Evolutionary conservation across 2,888 invertebrate species (phyloP).

Genomic region (Pegoplata infirma): DNA sequence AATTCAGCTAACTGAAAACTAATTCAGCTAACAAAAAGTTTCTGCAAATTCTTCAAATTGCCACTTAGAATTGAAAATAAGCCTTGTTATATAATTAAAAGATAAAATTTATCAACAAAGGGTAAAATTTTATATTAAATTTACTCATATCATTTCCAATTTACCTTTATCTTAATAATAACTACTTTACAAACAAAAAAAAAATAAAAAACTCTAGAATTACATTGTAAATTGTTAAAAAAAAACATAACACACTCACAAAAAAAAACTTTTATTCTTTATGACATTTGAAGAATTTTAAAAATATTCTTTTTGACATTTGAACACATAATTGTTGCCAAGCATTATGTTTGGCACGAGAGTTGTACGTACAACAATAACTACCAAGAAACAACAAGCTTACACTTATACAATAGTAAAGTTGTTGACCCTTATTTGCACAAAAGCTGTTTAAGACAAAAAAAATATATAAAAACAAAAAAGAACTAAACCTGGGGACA

Average conservation of each 20-base stretch:
- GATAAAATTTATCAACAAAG: no score
- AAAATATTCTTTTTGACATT: slow-evolving; percentile 27
- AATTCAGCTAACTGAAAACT: no score
- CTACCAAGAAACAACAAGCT: no score
- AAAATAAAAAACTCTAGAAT: no score
- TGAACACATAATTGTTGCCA: slow-evolving; percentile 28
- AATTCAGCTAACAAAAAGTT: no score
- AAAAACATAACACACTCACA: not conserved
- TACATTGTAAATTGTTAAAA: not conserved
- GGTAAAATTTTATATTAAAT: no score
- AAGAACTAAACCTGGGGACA: not conserved
- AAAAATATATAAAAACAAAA: not conserved
- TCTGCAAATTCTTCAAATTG: no score
- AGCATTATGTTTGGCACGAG: slow-evolving; percentile 36
- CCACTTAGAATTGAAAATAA: no score
- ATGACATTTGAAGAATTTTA: slow-evolving; percentile 12
- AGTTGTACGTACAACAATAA: slow-evolving; percentile 1
- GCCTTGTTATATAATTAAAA: no score
- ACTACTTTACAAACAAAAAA: no score
- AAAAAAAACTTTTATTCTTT: not conserved
- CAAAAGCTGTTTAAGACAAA: slow-evolving; percentile 12
- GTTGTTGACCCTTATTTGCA: slow-evolving; percentile 59
- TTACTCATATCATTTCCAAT: no score
- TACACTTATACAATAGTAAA: slow-evolving; percentile 40
- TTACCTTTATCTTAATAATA: no score